Percentiles rank a stretch among this genome's conserved stretches.
Conservation (phyloP, 1,140 invertebrate genomes). For the Eufriesea mexicana region DNA sequence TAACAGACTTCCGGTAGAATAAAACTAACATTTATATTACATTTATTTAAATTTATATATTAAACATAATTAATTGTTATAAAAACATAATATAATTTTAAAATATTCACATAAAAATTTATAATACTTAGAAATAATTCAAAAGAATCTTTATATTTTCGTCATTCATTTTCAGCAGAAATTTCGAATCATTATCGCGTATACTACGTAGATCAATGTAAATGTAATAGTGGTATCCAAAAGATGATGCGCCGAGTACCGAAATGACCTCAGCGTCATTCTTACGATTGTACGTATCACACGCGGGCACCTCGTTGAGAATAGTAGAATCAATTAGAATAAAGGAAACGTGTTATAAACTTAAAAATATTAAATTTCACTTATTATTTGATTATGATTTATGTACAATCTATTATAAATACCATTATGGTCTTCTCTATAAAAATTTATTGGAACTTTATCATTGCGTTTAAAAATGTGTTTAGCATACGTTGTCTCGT, state of each 20-base stretch:
- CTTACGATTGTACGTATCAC: constrained; percentile 44
- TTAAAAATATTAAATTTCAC: neutral
- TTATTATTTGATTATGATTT: constrained; percentile 10
- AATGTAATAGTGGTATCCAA: constrained; percentile 47
- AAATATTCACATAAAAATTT: neutral
- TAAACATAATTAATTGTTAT: neutral
- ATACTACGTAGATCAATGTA: constrained; percentile 63
- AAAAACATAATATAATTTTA: neutral
- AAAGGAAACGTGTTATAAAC: constrained; percentile 16
- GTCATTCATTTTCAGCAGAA: neutral
- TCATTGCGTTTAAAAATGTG: constrained; percentile 44
- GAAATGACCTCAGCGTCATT: constrained; percentile 70
- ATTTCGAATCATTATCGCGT: constrained; percentile 43
- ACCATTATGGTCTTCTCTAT: neutral
- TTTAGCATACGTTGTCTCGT: constrained; percentile 43
- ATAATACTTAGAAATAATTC: neutral
- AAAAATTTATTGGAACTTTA: constrained; percentile 2
- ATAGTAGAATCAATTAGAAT: constrained; percentile 12
- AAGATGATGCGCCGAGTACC: constrained; percentile 63
- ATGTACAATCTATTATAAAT: neutral
- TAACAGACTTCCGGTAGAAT: constrained; percentile 31
- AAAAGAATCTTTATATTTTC: neutral
- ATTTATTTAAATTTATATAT: neutral
- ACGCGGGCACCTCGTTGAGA: constrained; percentile 25
- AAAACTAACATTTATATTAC: neutral